Conservation (phyloP, 1,140 invertebrate species). For the Centruroides sculpturatus region DNA sequence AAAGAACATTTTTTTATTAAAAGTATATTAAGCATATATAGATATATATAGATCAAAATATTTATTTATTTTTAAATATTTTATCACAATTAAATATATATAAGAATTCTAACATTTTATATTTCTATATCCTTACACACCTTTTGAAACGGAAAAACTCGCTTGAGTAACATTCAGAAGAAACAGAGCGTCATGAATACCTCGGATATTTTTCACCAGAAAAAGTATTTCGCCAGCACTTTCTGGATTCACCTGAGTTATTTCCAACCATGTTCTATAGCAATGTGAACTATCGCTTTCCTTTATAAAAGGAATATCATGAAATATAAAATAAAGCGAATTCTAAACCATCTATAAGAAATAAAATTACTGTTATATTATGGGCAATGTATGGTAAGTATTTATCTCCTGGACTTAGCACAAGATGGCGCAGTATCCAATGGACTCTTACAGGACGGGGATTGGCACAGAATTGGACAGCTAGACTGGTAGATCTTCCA, state of each 20-base stretch:
- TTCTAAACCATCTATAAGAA: background rate
- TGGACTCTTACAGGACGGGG: conserved; percentile 37
- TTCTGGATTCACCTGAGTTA: conserved; percentile 35
- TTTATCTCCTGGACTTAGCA: conserved; percentile 37
- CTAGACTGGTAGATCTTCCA: conserved; percentile 35
- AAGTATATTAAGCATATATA: too few species aligned
- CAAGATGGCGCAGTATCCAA: conserved; percentile 39
- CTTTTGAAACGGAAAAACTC: conserved; percentile 22
- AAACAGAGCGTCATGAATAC: conserved; percentile 39
- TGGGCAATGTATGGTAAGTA: conserved; percentile 36
- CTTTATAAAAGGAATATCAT: conserved; percentile 21
- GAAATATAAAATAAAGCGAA: background rate
- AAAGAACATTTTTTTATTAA: too few species aligned
- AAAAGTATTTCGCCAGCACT: conserved; percentile 42
- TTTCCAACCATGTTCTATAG: conserved; percentile 36
- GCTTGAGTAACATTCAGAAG: conserved; percentile 40
- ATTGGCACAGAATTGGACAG: conserved; percentile 42
- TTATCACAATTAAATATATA: too few species aligned
- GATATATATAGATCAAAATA: too few species aligned
- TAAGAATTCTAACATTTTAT: too few species aligned
- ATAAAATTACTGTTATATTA: conserved; percentile 35
- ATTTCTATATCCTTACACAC: background rate
- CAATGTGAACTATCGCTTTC: conserved; percentile 34
- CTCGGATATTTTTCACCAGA: conserved; percentile 37
- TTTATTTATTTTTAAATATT: too few species aligned